Conservation (phyloP, 1,140 invertebrate species). For the Pteromalus puparum region DNA sequence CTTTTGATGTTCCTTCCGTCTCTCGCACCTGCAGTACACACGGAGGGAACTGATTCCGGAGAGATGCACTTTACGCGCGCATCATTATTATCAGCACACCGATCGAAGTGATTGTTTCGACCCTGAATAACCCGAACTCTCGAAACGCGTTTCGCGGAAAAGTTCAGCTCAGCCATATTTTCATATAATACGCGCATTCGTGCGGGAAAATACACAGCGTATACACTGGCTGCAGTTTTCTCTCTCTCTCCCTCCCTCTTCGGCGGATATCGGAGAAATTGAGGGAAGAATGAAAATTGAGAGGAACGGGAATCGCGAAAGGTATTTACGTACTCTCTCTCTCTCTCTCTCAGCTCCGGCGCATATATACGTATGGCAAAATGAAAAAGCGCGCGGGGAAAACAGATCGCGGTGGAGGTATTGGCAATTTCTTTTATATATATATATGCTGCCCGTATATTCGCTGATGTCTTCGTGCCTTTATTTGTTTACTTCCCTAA, state of each 20-base stretch:
- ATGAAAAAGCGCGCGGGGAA: conserved; percentile 30
- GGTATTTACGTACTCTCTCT: conserved; percentile 7
- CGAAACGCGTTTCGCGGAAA: background rate
- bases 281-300: conserved; percentile 26
- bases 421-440: conserved; percentile 26
- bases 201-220: background rate
- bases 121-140: too few relatives aligned
- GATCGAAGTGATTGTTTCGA: too few relatives aligned
- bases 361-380: background rate
- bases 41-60: too few relatives aligned
- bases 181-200: background rate
- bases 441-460: background rate
- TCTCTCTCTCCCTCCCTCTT: background rate
- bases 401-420: conserved; percentile 22
- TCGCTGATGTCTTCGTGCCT: conserved; percentile 17
- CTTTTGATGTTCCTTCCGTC: background rate
- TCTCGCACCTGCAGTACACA: too few relatives aligned
- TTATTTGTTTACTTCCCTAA: conserved; percentile 26
- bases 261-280: background rate
- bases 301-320: conserved; percentile 15
- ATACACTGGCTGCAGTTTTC: background rate
- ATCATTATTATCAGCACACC: too few relatives aligned
- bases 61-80: too few relatives aligned
- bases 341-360: background rate
- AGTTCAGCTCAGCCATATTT: background rate